Evolutionary conservation across 2,888 invertebrate species (phyloP), one percentile per base, ranked within the genome.

Genomic region (Sarcophaga subvicina): DNA sequence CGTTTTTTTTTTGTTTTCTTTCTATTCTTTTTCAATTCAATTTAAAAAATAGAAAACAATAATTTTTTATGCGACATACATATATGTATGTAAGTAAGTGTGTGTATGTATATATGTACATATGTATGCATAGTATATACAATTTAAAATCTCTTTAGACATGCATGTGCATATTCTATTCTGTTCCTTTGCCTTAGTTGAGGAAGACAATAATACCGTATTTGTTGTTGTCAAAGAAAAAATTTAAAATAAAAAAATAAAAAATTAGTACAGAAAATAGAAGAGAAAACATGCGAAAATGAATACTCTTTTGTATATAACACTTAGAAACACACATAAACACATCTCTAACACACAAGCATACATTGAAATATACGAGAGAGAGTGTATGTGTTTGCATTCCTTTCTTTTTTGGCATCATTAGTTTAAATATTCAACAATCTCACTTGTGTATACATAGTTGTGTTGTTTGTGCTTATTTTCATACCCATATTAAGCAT

Each of bases 381-480:
- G 4, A 14, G 54, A 54, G 14, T 54, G 4, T 54, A 17, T 4
- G 54, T 54, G 54, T 54, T 14, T 54, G 17, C 14, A 64, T 37
- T 37, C 8, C 8, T 8, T 37, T 37, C 8, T 73, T 75, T 82
- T 64, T 76, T 85, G 78, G 75, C 78, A 85, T 83, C 86, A 86
- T 83, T 86, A 83, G 71, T 86, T 83, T 86, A 76, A 86, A 67
- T 80, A 69, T 80, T 72, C 45, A 54, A 64, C 20, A 72, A n/a
- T 71, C 20, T n/a, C 12, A 69, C 47, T 6, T 66, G n/a, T 67
- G 20, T 67, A 6, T 37, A 11, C n/a, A 5, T 10, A n/a, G 5
- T 14, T 0, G 17, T 17, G 17, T 12, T 47, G n/a, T 20, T 3
- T 60, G 37, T 2, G 11, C 62, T 3, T 54, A 20, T 75, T 22